Evolutionary conservation across 1,140 invertebrate genomes (phyloP).

Genomic region (Tetranychus cinnabarinus): DNA sequence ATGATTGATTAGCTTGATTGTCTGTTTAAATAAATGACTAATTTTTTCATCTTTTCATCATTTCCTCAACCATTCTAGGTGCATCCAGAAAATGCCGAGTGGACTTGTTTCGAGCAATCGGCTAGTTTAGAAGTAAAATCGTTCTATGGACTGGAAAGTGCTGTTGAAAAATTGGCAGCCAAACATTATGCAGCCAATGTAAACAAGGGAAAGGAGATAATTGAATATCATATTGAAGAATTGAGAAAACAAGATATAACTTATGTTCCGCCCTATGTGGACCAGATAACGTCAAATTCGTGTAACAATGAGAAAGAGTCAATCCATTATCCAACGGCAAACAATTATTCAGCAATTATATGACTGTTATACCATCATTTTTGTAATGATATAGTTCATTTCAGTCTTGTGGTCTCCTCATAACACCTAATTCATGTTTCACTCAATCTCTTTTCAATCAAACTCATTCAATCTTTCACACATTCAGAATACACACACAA

Average conservation of each 20-base stretch:
- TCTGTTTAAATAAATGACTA: no score
- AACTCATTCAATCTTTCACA: no score
- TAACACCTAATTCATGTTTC: no score
- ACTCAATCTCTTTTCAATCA: no score
- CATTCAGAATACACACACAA: no score
- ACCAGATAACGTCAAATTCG: not conserved
- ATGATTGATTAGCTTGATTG: no score
- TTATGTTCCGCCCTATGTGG: slow-evolving; percentile 22
- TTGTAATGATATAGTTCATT: no score
- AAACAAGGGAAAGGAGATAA: slow-evolving; percentile 83
- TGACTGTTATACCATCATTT: not conserved
- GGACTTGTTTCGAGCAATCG: slow-evolving; percentile 91
- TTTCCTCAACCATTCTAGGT: slow-evolving; percentile 30
- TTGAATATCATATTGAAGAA: slow-evolving; percentile 69
- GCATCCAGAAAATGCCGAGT: slow-evolving; percentile 75
- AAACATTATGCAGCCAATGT: slow-evolving; percentile 86
- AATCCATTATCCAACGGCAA: not conserved
- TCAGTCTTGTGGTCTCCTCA: no score
- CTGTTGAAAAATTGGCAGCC: slow-evolving; percentile 87
- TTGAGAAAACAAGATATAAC: slow-evolving; percentile 56
- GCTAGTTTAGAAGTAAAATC: slow-evolving; percentile 83
- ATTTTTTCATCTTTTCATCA: no score
- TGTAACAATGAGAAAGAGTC: no score
- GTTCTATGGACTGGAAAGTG: slow-evolving; percentile 86
- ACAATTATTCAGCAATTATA: not conserved